Evolutionary conservation across 2,113 vertebrate genomes (phyloP).

Genomic region (Ameiurus melas): DNA sequence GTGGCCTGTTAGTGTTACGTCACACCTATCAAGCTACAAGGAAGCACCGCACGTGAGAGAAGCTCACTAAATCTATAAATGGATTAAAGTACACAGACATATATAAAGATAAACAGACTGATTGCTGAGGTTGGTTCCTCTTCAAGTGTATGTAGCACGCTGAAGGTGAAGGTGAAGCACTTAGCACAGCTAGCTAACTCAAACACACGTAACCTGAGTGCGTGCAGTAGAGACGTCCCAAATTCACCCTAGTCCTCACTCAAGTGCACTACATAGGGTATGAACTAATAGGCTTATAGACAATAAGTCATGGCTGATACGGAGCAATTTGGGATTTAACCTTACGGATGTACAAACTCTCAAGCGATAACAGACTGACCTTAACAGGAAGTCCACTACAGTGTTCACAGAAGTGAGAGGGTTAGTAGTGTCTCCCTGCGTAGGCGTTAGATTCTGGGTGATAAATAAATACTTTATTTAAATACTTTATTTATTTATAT

Average conservation of each 20-base stretch:
- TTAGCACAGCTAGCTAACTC: not conserved
- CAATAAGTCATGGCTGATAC: not conserved
- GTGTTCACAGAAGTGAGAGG: not conserved
- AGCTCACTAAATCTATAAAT: not conserved
- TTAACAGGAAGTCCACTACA: not conserved
- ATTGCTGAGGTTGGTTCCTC: not conserved
- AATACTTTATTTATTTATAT: no score
- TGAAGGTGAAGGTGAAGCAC: not conserved
- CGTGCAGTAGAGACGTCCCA: not conserved
- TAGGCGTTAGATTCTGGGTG: not conserved
- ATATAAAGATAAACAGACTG: not conserved
- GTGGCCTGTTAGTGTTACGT: slow-evolving; percentile 22
- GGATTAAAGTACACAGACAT: not conserved
- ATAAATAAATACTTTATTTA: no score
- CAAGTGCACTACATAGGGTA: slow-evolving; percentile 9
- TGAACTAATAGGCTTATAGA: not conserved
- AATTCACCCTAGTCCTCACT: not conserved
- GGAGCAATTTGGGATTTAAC: not conserved
- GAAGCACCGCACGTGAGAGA: not conserved
- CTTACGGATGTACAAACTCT: not conserved
- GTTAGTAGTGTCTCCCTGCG: not conserved
- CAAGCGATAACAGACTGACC: not conserved
- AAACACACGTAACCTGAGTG: not conserved
- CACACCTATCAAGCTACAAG: slow-evolving; percentile 41
- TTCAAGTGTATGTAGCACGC: not conserved